These are phyloP conservation scores for Probaryconus sp. DNA, from an alignment of 1,140 invertebrate species.

Conservation along the genomic window DNA sequence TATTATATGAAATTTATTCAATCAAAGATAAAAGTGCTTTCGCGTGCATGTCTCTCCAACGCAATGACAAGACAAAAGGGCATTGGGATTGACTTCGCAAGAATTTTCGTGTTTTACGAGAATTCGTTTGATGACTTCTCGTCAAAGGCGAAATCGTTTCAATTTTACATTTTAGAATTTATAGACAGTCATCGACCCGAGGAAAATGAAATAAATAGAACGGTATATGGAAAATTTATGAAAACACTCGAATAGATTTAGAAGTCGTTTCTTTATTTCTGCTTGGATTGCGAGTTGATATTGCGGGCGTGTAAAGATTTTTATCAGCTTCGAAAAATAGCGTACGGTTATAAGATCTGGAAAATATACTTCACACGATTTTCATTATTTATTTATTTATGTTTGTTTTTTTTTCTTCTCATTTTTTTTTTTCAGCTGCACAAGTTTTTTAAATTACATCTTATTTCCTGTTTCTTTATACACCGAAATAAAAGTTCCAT, in stretches of 20 bases:
- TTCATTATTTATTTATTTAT: too few relatives aligned
- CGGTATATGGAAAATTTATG: conserved; percentile 40
- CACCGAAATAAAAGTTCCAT: too few relatives aligned
- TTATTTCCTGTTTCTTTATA: too few relatives aligned
- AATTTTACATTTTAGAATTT: conserved; percentile 44
- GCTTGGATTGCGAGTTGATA: conserved; percentile 3
- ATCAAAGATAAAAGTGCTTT: conserved; percentile 26
- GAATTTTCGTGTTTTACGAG: conserved; percentile 43
- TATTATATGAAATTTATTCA: conserved; percentile 16
- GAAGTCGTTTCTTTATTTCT: conserved; percentile 19
- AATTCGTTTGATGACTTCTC: conserved; percentile 34
- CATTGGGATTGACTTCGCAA: not conserved
- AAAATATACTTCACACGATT: too few relatives aligned
- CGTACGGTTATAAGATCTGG: too few relatives aligned
- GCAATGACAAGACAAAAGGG: conserved; percentile 9
- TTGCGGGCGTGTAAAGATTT: conserved; percentile 6
- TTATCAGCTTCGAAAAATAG: too few relatives aligned
- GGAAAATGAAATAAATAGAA: conserved; percentile 24
- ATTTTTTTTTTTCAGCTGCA: too few relatives aligned
- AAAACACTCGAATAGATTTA: conserved; percentile 17
- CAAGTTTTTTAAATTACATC: too few relatives aligned
- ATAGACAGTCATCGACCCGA: conserved; percentile 10
- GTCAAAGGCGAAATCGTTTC: conserved; percentile 16
- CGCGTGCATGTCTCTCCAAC: not conserved
- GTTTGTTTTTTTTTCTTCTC: too few relatives aligned